phyloP scores from a whole-genome alignment of 2,797 vertebrate genomes.

The Gobionotothen gibberifrons region DNA sequence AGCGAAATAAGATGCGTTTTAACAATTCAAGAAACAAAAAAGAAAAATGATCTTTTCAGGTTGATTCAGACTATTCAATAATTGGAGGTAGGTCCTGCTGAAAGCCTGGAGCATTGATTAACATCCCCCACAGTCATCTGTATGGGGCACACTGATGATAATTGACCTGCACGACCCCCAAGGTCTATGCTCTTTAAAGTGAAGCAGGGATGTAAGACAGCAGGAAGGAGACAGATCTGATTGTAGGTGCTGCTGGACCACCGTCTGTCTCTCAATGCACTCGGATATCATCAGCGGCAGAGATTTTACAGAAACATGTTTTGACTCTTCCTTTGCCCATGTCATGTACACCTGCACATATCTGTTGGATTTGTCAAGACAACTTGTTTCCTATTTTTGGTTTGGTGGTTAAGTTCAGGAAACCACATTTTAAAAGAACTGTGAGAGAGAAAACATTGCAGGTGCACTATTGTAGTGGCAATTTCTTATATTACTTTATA shows the following conservation, averaged over 20 bases:
- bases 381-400: background rate
- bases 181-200: conserved; percentile 33
- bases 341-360: background rate
- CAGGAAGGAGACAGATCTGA: conserved; percentile 6
- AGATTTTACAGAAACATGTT: background rate
- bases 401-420: background rate
- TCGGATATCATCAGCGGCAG: background rate
- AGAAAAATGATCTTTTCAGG: conserved; percentile 17
- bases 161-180: conserved; percentile 59
- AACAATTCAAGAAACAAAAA: conserved; percentile 41
- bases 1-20: conserved; percentile 21
- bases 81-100: conserved; percentile 48
- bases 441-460: background rate
- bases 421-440: too few species aligned
- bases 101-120: conserved; percentile 67
- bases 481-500: too few species aligned
- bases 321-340: background rate
- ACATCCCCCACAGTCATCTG: conserved; percentile 49
- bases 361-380: background rate
- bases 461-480: background rate
- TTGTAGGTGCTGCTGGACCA: conserved; percentile 17
- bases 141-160: conserved; percentile 49
- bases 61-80: conserved; percentile 34
- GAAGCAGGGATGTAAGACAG: conserved; percentile 14
- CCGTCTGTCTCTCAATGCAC: background rate